phyloP scores from a whole-genome alignment of 2,113 vertebrate species.

The Catharus minimus region DNA sequence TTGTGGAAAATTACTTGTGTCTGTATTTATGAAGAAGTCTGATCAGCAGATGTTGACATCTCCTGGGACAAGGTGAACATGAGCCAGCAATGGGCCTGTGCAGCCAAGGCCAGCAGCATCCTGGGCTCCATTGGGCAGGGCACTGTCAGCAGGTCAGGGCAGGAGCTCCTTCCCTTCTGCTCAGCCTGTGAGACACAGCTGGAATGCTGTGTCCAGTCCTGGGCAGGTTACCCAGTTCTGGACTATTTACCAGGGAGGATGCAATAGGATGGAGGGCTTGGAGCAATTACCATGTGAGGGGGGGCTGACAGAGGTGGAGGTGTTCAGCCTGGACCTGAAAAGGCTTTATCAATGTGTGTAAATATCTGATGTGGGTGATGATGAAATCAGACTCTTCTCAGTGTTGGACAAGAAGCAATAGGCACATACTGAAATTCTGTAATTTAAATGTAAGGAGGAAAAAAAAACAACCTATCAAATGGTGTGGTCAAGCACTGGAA shows the following conservation, averaged over 20 bases:
- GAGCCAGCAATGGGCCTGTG: background rate
- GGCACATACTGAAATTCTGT: background rate
- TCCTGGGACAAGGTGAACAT: background rate
- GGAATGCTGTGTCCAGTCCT: background rate
- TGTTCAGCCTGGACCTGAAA: background rate
- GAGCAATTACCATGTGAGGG: background rate
- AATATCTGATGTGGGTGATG: background rate
- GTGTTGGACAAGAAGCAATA: background rate
- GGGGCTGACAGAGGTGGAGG: background rate
- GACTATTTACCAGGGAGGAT: background rate
- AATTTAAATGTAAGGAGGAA: background rate
- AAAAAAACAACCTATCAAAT: fast-evolving
- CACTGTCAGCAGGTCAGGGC: background rate
- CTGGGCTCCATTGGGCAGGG: background rate
- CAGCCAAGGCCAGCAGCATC: background rate
- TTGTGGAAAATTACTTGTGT: background rate
- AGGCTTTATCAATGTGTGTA: background rate
- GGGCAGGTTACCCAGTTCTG: background rate
- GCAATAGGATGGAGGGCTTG: background rate
- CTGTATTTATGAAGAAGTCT: background rate
- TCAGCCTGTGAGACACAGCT: background rate
- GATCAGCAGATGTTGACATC: background rate
- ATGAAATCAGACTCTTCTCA: background rate
- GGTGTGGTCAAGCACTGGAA: background rate
- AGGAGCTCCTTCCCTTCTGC: background rate